These are phyloP conservation scores for Gallinago jamesoni DNA, from an alignment of 2,113 vertebrate species.

Conservation along the genomic window DNA sequence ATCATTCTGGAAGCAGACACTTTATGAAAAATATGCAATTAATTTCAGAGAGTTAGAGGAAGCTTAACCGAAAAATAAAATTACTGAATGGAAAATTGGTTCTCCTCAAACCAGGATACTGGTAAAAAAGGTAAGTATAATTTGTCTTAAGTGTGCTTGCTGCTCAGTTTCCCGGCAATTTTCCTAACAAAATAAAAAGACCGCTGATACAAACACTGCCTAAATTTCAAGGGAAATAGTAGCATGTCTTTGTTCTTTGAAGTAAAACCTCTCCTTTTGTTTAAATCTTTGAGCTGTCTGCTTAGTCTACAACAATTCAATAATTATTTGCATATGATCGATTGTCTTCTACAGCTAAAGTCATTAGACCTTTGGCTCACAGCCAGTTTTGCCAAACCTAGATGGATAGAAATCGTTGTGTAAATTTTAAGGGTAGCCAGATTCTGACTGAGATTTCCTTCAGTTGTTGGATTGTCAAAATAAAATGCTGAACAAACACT, in stretches of 20 bases:
- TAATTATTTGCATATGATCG: constrained; percentile 18
- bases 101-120: not conserved
- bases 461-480: constrained; percentile 49
- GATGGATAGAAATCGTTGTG: not conserved
- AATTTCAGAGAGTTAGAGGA: not conserved
- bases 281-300: constrained; percentile 9
- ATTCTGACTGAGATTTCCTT: constrained; percentile 17
- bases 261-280: not conserved
- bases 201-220: not conserved
- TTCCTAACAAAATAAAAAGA: not conserved
- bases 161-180: not conserved
- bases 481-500: constrained; percentile 61
- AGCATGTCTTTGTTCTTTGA: not conserved
- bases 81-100: not conserved
- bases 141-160: not conserved
- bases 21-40: not conserved
- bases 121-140: not conserved
- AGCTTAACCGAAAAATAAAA: not conserved
- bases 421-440: not conserved
- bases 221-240: not conserved
- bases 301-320: constrained; percentile 3
- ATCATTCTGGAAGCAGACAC: not conserved
- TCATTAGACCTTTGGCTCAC: not conserved
- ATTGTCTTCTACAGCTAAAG: constrained; percentile 16
- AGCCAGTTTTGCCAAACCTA: not conserved